Percentiles rank a stretch among this genome's conserved stretches.
These are phyloP conservation scores for Phyllostomus hastatus DNA, from an alignment of 2,113 vertebrate species.

Conservation along the genomic window DNA sequence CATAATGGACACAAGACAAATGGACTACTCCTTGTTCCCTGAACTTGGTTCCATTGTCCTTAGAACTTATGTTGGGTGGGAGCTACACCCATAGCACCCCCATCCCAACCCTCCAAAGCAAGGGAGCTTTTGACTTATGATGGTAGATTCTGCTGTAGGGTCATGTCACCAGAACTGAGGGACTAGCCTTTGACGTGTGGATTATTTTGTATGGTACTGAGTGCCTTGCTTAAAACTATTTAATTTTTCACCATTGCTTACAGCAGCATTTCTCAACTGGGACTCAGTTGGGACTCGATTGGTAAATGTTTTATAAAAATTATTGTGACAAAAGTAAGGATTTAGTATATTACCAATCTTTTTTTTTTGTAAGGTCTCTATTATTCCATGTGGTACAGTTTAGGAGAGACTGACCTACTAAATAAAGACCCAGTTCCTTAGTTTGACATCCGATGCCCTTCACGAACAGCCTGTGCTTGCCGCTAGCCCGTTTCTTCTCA, in stretches of 20 bases:
- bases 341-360: background rate
- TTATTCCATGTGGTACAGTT: background rate
- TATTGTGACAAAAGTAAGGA: background rate
- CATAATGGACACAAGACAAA: accelerated
- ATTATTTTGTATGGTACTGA: background rate
- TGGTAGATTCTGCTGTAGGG: background rate
- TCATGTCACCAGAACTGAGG: background rate
- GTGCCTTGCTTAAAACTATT: background rate
- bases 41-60: background rate
- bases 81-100: background rate
- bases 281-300: background rate
- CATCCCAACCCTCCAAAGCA: background rate
- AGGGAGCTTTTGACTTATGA: background rate
- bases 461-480: background rate
- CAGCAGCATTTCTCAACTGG: background rate
- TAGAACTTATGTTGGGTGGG: background rate
- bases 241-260: background rate
- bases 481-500: background rate
- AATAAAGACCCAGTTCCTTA: background rate
- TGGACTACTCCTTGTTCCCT: background rate
- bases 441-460: background rate
- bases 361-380: background rate
- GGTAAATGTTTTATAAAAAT: background rate
- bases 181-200: background rate
- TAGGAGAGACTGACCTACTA: background rate